Percentiles rank a stretch among this genome's conserved stretches.
These are phyloP conservation scores for Linyphia triangularis DNA, from an alignment of 2,888 invertebrate species.

Conservation along the genomic window DNA sequence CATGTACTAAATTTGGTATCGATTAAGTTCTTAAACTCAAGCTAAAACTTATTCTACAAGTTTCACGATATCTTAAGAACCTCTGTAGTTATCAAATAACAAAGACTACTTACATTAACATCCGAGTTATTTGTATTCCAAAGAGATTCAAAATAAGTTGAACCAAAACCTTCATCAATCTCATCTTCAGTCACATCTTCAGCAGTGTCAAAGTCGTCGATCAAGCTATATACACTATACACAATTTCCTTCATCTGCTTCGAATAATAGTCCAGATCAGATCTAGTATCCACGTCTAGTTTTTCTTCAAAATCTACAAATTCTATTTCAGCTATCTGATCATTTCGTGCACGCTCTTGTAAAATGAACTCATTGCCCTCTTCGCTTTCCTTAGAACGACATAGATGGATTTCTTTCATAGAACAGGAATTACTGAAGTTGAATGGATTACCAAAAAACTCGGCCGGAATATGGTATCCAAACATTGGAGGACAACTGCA, in stretches of 20 bases:
- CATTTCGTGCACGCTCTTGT: neutral
- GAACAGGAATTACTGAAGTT: neutral
- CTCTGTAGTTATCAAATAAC: too few species aligned
- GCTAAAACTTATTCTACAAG: too few species aligned
- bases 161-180: neutral
- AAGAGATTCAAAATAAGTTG: neutral
- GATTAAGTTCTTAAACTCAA: too few species aligned
- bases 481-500: conserved; percentile 50
- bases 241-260: conserved; percentile 22
- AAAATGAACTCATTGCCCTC: conserved; percentile 31
- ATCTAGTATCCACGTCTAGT: neutral
- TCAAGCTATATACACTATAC: neutral
- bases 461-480: conserved; percentile 27
- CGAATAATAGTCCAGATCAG: neutral
- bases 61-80: too few species aligned
- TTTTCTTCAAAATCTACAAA: conserved; percentile 10
- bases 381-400: neutral
- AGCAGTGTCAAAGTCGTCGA: neutral
- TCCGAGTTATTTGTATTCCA: conserved; percentile 20
- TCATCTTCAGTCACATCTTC: neutral
- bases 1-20: too few species aligned
- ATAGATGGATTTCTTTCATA: neutral
- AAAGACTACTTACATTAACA: conserved; percentile 1
- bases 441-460: conserved; percentile 33
- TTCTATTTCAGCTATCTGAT: neutral